Conservation (phyloP, 2,113 vertebrate species). For the Erythrolamprus reginae region DNA sequence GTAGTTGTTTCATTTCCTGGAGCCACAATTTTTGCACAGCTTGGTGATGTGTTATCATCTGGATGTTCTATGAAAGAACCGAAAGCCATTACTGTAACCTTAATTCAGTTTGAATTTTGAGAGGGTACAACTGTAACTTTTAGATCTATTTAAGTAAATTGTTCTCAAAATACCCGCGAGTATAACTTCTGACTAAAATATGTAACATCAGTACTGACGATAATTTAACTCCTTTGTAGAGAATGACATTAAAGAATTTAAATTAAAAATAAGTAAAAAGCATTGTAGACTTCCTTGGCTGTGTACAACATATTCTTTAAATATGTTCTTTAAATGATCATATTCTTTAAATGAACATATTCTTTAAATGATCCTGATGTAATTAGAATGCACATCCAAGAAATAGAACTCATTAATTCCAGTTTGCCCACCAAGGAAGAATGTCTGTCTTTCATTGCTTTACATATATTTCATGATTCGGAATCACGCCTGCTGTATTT, state of each 20-base stretch:
- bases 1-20: slow-evolving; percentile 72
- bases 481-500: neutral
- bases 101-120: slow-evolving; percentile 49
- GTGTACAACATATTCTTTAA: neutral
- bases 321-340: neutral
- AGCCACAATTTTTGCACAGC: slow-evolving; percentile 58
- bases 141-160: slow-evolving; percentile 65
- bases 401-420: neutral
- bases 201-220: slow-evolving; percentile 64
- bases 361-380: neutral
- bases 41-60: slow-evolving; percentile 48
- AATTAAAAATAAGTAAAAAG: too few species aligned
- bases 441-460: neutral
- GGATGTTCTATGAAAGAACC: slow-evolving; percentile 54
- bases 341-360: neutral
- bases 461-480: neutral
- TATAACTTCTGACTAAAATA: slow-evolving; percentile 61
- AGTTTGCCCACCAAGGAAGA: neutral
- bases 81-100: slow-evolving; percentile 67
- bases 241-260: slow-evolving; percentile 63
- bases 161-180: slow-evolving; percentile 61
- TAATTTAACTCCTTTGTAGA: slow-evolving; percentile 69
- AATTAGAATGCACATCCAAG: neutral
- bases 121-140: slow-evolving; percentile 60
- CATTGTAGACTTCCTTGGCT: neutral